Evolutionary conservation across 2,888 invertebrate species (phyloP).

Genomic region (Parapristionchus giblindavisi): DNA sequence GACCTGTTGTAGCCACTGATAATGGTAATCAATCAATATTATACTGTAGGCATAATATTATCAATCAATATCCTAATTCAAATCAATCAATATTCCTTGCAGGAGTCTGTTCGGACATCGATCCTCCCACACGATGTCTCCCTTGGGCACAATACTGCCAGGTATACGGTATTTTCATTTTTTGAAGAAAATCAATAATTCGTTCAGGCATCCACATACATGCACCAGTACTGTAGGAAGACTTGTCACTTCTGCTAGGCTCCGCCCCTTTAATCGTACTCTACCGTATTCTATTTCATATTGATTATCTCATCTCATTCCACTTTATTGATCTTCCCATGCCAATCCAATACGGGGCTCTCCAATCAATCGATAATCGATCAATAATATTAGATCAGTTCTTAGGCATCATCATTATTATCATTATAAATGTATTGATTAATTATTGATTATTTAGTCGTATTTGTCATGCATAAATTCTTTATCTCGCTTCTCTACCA

Average conservation of each 20-base stretch:
- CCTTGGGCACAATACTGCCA: constrained; percentile 40
- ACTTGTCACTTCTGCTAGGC: constrained; percentile 37
- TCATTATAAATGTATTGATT: too few species aligned
- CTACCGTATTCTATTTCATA: background rate
- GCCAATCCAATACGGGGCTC: too few species aligned
- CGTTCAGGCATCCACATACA: constrained; percentile 34
- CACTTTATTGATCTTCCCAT: too few species aligned
- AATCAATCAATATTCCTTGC: background rate
- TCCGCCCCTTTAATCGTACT: background rate
- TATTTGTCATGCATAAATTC: too few species aligned
- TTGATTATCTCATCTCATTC: too few species aligned
- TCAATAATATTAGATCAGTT: too few species aligned
- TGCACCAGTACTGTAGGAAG: constrained; percentile 38
- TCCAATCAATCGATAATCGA: too few species aligned
- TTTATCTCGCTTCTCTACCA: too few species aligned
- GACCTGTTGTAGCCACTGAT: background rate
- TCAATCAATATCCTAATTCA: constrained; percentile 5
- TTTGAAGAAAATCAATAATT: background rate
- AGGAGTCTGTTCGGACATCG: constrained; percentile 36
- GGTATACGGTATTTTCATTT: background rate
- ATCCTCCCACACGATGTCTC: constrained; percentile 34
- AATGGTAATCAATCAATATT: background rate
- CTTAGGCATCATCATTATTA: too few species aligned
- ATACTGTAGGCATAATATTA: constrained; percentile 2
- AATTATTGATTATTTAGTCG: too few species aligned